A percentile compares a stretch with the other conserved stretches of the same genome.
Conservation (phyloP, 1,140 invertebrate species). For the Saccostrea echinata region DNA sequence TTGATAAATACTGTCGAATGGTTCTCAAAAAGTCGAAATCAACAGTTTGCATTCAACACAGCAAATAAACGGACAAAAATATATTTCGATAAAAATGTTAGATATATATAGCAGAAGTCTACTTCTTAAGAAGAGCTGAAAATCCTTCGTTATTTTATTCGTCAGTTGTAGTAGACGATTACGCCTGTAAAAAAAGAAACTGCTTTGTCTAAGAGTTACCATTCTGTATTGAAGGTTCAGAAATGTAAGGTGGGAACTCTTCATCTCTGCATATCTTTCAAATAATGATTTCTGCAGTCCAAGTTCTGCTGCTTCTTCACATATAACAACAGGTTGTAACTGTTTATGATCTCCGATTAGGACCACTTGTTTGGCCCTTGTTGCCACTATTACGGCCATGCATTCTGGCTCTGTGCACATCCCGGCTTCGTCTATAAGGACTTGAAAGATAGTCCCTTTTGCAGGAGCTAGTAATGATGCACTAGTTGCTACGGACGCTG, state of each 20-base stretch:
- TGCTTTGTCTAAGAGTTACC: slow-evolving; percentile 62
- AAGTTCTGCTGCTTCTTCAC: slow-evolving; percentile 65
- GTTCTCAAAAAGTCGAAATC: no score
- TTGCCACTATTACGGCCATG: slow-evolving; percentile 70
- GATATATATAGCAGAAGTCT: no score
- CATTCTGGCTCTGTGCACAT: slow-evolving; percentile 76
- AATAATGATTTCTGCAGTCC: slow-evolving; percentile 75
- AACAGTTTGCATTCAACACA: no score
- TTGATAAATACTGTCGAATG: no score
- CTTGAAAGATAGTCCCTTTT: slow-evolving; percentile 60
- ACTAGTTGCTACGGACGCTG: slow-evolving; percentile 60
- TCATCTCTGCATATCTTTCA: slow-evolving; percentile 70
- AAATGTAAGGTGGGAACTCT: no score
- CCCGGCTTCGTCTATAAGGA: slow-evolving; percentile 75
- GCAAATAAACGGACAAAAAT: no score
- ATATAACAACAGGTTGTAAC: slow-evolving; percentile 72
- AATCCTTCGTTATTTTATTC: no score
- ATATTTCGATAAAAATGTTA: no score
- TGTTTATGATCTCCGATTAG: slow-evolving; percentile 78
- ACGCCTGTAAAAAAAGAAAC: no score
- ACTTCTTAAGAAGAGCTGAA: no score
- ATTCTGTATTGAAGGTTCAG: slow-evolving; percentile 75
- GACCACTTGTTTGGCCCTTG: slow-evolving; percentile 71
- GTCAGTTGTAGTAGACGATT: no score
- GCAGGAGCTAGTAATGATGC: slow-evolving; percentile 46